phyloP scores from a whole-genome alignment of 2,797 vertebrate species.

The Pangasius krempfi region DNA sequence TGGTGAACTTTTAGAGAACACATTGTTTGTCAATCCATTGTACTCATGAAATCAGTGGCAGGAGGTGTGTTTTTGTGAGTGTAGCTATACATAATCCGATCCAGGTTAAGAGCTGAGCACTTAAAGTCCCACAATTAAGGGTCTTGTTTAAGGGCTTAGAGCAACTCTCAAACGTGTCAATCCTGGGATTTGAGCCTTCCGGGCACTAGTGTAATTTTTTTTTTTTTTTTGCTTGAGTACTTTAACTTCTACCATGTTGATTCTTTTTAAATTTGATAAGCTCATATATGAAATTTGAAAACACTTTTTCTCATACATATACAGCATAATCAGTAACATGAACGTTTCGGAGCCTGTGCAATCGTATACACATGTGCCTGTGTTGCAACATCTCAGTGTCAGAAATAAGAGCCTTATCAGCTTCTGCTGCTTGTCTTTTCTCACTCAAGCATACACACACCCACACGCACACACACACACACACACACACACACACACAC shows the following conservation, averaged over 20 bases:
- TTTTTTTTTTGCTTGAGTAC: background rate
- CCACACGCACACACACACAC: background rate
- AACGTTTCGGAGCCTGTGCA: background rate
- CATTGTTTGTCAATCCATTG: background rate
- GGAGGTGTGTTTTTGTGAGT: background rate
- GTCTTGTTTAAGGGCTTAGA: background rate
- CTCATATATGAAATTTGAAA: background rate
- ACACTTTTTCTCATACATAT: background rate
- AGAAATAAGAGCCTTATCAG: slow-evolving; percentile 35
- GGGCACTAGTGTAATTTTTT: background rate
- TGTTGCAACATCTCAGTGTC: slow-evolving; percentile 33
- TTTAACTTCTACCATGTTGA: background rate
- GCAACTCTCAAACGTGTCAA: background rate
- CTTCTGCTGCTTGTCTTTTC: slow-evolving; percentile 29
- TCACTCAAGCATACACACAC: slow-evolving; percentile 16
- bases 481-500: background rate
- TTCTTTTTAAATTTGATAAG: background rate
- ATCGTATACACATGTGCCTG: background rate
- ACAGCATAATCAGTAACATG: background rate
- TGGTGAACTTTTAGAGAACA: background rate
- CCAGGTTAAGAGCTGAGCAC: background rate
- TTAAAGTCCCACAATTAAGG: background rate
- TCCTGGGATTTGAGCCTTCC: background rate
- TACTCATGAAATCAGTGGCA: slow-evolving; percentile 2
- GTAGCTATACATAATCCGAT: background rate